Percentiles rank a stretch among this genome's conserved stretches.
Conservation (phyloP, 53 echinoderm and acorn worm genomes). For the Holothuria scabra region DNA sequence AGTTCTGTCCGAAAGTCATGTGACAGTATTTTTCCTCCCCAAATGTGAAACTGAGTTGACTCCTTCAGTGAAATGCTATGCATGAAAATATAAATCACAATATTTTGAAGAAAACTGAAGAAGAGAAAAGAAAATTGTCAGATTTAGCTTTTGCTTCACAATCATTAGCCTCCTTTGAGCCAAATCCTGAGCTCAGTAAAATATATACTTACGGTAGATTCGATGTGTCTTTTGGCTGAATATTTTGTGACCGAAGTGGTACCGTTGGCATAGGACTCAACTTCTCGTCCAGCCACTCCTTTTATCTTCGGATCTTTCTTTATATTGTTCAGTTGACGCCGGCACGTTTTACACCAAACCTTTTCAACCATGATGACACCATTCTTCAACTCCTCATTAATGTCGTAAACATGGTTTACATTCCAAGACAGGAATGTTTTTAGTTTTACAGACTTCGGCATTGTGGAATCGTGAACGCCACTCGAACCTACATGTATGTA, state of each 20-base stretch:
- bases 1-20: too few species aligned
- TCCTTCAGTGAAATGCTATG: too few species aligned
- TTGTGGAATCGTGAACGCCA: background rate
- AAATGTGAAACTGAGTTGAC: too few species aligned
- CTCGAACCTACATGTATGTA: too few species aligned
- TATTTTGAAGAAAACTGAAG: too few species aligned
- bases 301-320: background rate
- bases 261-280: background rate
- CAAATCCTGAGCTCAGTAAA: too few species aligned
- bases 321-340: background rate
- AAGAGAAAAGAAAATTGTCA: too few species aligned
- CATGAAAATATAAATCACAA: too few species aligned
- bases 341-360: background rate
- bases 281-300: background rate
- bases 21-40: too few species aligned
- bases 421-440: conserved; percentile 6
- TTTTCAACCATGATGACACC: background rate
- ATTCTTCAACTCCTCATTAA: background rate
- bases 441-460: background rate
- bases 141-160: too few species aligned
- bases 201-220: conserved; percentile 8
- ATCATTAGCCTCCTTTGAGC: too few species aligned
- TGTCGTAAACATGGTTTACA: background rate
- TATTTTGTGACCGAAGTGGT: background rate
- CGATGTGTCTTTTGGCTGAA: conserved; percentile 3